Conservation (phyloP, 2,888 invertebrate species). For the Heterodera filipjevi region DNA sequence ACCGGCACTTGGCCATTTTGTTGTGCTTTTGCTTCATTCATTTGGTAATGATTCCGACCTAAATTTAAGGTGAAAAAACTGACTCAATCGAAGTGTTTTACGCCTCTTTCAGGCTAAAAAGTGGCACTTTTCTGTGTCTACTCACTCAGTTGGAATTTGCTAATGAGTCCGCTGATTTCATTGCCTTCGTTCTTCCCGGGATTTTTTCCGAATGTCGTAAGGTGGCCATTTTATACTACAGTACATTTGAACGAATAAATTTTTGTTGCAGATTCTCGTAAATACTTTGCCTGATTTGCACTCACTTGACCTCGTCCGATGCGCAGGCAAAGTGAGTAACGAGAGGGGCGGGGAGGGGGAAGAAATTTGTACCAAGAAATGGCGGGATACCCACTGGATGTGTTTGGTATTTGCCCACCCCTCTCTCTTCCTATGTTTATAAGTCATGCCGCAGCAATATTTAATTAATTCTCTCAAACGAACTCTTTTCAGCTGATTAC, state of each 20-base stretch:
- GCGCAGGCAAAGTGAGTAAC: background rate
- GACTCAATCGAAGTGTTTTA: background rate
- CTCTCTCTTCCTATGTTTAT: too few relatives aligned
- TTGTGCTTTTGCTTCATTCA: constrained; percentile 30
- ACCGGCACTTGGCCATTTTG: constrained; percentile 34
- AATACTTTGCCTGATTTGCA: constrained; percentile 19
- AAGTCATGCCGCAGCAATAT: too few relatives aligned
- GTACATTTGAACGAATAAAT: background rate
- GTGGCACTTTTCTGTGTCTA: constrained; percentile 8
- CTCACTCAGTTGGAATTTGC: constrained; percentile 11
- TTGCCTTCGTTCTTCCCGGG: constrained; percentile 34
- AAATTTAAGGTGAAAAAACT: constrained; percentile 19
- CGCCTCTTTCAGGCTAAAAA: constrained; percentile 14
- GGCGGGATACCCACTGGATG: too few relatives aligned
- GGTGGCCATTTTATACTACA: background rate
- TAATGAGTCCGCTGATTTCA: constrained; percentile 25
- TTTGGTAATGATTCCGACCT: constrained; percentile 25
- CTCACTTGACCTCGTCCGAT: background rate
- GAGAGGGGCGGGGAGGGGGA: background rate
- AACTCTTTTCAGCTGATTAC: constrained; percentile 4
- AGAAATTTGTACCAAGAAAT: background rate
- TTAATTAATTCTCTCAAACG: too few relatives aligned
- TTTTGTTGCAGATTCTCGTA: background rate
- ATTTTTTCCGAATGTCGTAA: constrained; percentile 26
- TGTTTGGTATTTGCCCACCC: too few relatives aligned